Evolutionary conservation across 2,113 vertebrate species (phyloP).

Genomic region (Cyprinus carpio): DNA sequence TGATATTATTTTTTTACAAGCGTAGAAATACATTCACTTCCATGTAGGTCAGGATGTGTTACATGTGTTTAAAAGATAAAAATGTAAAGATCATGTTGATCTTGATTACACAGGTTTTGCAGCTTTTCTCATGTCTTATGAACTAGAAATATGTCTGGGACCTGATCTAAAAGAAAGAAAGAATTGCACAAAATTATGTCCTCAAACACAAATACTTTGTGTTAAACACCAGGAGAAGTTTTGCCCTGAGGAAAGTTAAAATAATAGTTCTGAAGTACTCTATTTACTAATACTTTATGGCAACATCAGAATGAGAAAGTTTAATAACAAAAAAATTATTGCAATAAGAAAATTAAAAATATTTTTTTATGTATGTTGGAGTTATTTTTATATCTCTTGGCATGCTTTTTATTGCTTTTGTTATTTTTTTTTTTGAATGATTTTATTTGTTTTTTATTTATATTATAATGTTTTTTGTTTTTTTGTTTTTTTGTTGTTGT

Average conservation of each 20-base stretch:
- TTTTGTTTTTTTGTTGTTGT: no score
- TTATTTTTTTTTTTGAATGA: background rate
- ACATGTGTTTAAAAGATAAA: background rate
- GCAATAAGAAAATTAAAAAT: no score
- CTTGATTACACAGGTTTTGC: background rate
- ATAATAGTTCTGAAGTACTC: background rate
- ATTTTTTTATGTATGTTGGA: no score
- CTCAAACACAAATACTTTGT: background rate
- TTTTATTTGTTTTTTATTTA: no score
- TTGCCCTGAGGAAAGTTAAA: background rate
- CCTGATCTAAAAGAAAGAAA: background rate
- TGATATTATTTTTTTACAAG: background rate
- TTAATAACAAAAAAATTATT: no score
- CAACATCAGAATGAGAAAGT: background rate
- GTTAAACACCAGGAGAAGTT: background rate
- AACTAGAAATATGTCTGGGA: background rate
- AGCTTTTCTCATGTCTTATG: background rate
- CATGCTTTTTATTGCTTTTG: background rate
- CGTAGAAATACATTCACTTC: background rate
- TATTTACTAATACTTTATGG: background rate
- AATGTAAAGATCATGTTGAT: background rate
- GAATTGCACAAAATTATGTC: background rate
- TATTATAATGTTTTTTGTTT: background rate
- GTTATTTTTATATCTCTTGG: background rate
- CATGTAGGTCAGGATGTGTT: background rate